These are phyloP conservation scores for Creontiades dilutus DNA, from an alignment of 2,888 invertebrate genomes.

Conservation along the genomic window DNA sequence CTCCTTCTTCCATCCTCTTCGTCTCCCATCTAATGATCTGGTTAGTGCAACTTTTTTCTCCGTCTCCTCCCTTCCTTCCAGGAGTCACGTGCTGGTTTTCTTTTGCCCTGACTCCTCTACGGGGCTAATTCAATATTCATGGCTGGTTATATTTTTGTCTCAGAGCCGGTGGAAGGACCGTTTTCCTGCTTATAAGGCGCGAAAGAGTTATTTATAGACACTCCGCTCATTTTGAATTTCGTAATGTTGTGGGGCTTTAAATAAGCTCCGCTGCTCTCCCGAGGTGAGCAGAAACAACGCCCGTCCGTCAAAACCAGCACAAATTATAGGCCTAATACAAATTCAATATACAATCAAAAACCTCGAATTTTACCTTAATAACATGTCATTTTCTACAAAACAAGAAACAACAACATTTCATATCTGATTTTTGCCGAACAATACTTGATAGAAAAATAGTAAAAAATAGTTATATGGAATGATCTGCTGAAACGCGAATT, in stretches of 20 bases:
- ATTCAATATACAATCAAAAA: too few species aligned
- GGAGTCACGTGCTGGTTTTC: constrained; percentile 66
- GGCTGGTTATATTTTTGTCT: constrained; percentile 65
- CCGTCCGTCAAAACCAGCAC: background rate
- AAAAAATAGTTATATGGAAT: too few species aligned
- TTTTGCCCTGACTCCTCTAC: constrained; percentile 25
- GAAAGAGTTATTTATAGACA: constrained; percentile 34
- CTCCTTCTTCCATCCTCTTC: constrained; percentile 17
- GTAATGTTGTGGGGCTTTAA: background rate
- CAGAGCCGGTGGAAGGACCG: constrained; percentile 44
- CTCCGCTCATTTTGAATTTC: constrained; percentile 22
- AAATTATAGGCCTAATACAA: too few species aligned
- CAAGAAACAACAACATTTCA: too few species aligned
- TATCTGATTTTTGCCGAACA: too few species aligned
- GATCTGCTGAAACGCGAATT: too few species aligned
- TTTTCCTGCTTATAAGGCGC: constrained; percentile 31
- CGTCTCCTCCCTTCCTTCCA: background rate
- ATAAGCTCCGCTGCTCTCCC: background rate
- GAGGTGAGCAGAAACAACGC: background rate
- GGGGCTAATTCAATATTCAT: constrained; percentile 67
- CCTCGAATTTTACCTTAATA: too few species aligned
- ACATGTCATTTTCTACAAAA: too few species aligned
- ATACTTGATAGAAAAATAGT: too few species aligned
- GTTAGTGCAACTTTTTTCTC: constrained; percentile 70
- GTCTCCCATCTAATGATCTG: constrained; percentile 58